Conservation (phyloP, 1,140 invertebrate genomes). For the Orius insidiosus region DNA sequence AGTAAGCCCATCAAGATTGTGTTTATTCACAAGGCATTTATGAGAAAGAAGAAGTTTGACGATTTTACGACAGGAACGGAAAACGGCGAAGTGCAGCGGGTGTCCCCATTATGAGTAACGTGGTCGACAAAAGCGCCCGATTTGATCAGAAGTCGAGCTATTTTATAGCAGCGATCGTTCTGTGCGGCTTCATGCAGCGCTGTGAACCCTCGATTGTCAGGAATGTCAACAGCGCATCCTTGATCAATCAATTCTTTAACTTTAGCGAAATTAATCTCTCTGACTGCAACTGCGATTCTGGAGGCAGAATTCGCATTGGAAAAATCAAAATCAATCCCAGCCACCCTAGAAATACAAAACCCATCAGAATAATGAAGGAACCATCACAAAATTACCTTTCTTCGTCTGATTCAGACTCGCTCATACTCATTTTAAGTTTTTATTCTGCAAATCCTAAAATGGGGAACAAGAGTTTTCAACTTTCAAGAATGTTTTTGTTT, state of each 20-base stretch:
- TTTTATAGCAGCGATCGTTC: neutral
- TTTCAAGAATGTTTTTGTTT: neutral
- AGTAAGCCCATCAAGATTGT: conserved; percentile 6
- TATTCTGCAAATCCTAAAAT: too few species aligned
- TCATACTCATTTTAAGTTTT: too few species aligned
- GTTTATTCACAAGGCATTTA: conserved; percentile 4
- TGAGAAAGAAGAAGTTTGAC: conserved; percentile 1
- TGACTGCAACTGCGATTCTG: conserved; percentile 5
- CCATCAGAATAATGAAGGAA: neutral
- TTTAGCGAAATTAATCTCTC: neutral
- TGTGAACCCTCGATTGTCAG: conserved; percentile 13
- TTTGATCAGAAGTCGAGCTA: conserved; percentile 2
- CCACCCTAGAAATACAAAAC: neutral
- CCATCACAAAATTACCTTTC: too few species aligned
- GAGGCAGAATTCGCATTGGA: conserved; percentile 7
- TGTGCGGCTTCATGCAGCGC: conserved; percentile 11
- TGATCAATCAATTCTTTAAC: conserved; percentile 3
- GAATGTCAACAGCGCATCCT: neutral
- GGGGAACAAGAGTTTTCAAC: too few species aligned
- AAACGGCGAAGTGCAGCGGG: conserved; percentile 6
- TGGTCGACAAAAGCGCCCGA: conserved; percentile 10
- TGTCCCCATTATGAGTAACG: conserved; percentile 8
- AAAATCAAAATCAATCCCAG: conserved; percentile 10
- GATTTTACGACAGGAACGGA: neutral
- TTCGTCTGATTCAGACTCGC: too few species aligned